These are phyloP conservation scores for Cosmorhoe ocellata DNA, from an alignment of 2,888 invertebrate species.

Conservation along the genomic window DNA sequence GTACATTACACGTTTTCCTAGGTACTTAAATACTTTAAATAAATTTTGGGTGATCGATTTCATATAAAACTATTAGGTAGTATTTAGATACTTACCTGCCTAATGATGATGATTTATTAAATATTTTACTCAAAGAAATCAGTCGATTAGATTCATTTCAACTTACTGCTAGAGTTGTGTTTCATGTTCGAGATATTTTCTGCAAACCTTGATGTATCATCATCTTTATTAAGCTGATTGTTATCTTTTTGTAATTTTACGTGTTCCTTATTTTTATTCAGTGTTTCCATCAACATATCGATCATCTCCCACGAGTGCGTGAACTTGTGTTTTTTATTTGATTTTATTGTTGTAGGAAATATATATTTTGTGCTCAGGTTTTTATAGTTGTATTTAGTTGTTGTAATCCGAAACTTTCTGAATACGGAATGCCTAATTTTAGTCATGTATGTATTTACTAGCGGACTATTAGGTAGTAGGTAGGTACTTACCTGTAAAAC, in stretches of 20 bases:
- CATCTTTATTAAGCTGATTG: background rate
- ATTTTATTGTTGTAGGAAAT: constrained; percentile 24
- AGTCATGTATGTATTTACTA: too few species aligned
- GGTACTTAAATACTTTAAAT: too few species aligned
- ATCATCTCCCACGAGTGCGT: constrained; percentile 40
- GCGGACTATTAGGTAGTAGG: too few species aligned
- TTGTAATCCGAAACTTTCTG: background rate
- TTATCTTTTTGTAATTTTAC: constrained; percentile 1
- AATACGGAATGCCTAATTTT: background rate
- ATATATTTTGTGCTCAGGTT: constrained; percentile 17
- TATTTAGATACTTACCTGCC: too few species aligned
- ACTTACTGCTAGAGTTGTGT: constrained; percentile 52
- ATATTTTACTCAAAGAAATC: too few species aligned
- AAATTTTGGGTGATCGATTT: too few species aligned
- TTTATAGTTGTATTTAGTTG: constrained; percentile 11
- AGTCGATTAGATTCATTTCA: background rate
- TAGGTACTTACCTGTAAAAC: constrained; percentile 3
- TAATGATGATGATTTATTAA: too few species aligned
- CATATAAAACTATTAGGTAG: too few species aligned
- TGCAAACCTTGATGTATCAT: constrained; percentile 27
- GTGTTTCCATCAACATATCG: constrained; percentile 46
- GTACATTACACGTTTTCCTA: too few species aligned
- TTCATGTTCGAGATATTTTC: constrained; percentile 42
- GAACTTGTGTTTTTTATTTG: constrained; percentile 1
- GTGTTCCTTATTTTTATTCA: constrained; percentile 36